Conservation (phyloP, 2,113 vertebrate species). For the Aramus guarauna region DNA sequence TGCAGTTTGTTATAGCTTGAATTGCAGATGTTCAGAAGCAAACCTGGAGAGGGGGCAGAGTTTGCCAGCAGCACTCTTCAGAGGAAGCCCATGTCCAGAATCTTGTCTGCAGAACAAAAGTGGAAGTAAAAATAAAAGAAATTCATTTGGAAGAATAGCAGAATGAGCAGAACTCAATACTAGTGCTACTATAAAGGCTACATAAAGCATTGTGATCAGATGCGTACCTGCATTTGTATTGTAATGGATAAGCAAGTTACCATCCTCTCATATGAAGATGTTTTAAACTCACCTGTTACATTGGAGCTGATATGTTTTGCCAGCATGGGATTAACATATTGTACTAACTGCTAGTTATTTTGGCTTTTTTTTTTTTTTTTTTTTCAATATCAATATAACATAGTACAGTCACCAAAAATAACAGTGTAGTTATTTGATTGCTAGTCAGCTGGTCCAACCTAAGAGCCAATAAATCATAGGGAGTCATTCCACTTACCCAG, state of each 20-base stretch:
- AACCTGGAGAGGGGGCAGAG: background rate
- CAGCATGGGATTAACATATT: background rate
- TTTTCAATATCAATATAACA: background rate
- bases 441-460: background rate
- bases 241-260: background rate
- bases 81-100: background rate
- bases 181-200: background rate
- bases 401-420: background rate
- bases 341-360: background rate
- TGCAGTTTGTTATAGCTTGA: background rate
- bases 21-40: background rate
- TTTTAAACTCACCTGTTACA: background rate
- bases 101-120: background rate
- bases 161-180: background rate
- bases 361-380: background rate
- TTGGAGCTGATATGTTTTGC: background rate
- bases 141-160: background rate
- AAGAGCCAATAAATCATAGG: background rate
- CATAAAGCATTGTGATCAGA: background rate
- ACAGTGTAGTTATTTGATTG: background rate
- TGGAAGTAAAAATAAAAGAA: background rate
- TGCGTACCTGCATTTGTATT: background rate
- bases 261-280: background rate
- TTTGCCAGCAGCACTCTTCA: background rate
- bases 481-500: background rate